phyloP scores from a whole-genome alignment of 2,797 vertebrate genomes.

The Coilia nasus region DNA sequence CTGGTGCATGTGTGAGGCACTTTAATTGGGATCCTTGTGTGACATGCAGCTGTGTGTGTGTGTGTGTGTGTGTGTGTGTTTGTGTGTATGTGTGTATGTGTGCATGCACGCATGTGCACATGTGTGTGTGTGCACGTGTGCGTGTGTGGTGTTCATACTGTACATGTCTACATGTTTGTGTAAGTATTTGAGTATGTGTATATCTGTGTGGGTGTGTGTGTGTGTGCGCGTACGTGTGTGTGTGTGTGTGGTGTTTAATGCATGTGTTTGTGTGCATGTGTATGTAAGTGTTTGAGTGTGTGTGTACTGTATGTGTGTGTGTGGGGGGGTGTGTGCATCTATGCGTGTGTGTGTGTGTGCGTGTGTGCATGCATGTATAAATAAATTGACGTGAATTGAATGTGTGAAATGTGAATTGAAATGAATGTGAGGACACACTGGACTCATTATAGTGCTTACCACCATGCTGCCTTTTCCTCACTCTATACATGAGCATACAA shows the following conservation, averaged over 20 bases:
- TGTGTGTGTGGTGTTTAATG: neutral
- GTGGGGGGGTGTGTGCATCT: neutral
- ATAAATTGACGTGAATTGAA: neutral
- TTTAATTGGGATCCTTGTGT: neutral
- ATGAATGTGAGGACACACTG: neutral
- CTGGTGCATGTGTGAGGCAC: neutral
- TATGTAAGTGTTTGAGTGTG: neutral
- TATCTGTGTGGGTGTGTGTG: neutral
- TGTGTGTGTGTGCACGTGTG: neutral
- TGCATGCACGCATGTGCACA: neutral
- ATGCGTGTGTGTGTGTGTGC: conserved; percentile 10
- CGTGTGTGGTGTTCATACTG: neutral
- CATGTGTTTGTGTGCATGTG: neutral
- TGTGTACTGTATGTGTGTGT: neutral
- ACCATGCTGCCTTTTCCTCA: too few species aligned
- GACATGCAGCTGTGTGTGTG: neutral
- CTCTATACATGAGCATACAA: neutral
- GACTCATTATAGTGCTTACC: neutral
- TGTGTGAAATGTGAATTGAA: too few species aligned
- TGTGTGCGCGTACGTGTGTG: neutral
- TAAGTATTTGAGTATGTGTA: neutral
- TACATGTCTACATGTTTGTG: neutral
- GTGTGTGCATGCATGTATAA: neutral
- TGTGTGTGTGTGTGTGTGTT: neutral
- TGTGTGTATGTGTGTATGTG: neutral